phyloP scores from a whole-genome alignment of 2,113 vertebrate genomes.

The Helogale parvula region DNA sequence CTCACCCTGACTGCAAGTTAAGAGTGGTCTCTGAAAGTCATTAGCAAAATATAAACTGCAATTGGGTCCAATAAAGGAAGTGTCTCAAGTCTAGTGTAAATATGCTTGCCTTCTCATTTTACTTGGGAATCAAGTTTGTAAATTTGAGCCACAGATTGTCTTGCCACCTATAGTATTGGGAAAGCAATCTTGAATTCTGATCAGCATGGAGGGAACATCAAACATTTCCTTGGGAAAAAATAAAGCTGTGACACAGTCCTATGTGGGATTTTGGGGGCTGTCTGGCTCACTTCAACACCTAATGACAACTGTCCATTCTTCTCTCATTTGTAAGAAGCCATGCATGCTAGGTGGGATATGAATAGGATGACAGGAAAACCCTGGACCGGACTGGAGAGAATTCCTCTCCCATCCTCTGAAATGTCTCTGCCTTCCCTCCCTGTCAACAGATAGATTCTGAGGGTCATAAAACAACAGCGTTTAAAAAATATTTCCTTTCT shows the following conservation, averaged over 20 bases:
- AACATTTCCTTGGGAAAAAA: not conserved
- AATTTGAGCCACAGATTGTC: not conserved
- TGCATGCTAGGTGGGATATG: not conserved
- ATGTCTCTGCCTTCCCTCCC: not conserved
- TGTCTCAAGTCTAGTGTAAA: not conserved
- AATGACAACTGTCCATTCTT: not conserved
- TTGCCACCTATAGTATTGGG: not conserved
- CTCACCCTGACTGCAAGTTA: not conserved
- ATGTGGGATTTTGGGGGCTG: not conserved
- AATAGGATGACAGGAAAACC: not conserved
- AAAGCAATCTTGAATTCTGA: not conserved
- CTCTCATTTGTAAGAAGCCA: not conserved
- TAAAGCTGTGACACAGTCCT: not conserved
- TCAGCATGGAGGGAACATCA: not conserved
- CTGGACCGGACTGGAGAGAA: not conserved
- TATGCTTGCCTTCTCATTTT: not conserved
- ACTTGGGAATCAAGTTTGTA: not conserved
- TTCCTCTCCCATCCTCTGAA: not conserved
- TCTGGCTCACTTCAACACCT: not conserved
- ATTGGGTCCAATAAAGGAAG: not conserved
- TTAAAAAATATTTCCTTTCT: slow-evolving; percentile 27
- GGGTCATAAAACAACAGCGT: not conserved
- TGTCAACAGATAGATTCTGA: not conserved
- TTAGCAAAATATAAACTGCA: not conserved
- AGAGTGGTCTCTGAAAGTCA: not conserved